Percentiles rank a stretch among this genome's conserved stretches.
phyloP scores from a whole-genome alignment of 2,797 vertebrate genomes.

The Pangasius macronema region DNA sequence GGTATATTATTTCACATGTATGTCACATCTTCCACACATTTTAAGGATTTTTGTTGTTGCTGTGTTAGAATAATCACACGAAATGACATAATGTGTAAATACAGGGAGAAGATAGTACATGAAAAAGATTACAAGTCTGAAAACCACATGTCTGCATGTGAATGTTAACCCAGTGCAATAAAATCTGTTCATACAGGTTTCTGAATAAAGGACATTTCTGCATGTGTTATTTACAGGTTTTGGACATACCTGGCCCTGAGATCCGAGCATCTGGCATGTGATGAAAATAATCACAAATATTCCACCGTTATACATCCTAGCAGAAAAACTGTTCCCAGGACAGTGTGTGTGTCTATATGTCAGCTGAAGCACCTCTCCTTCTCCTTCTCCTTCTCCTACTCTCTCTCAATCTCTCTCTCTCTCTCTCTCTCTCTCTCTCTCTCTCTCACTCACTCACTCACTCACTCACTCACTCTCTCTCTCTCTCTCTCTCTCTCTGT shows the following conservation, averaged over 20 bases:
- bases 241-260: slow-evolving; percentile 40
- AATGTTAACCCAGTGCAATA: background rate
- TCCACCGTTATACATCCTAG: slow-evolving; percentile 21
- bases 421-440: background rate
- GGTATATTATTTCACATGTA: background rate
- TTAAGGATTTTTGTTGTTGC: background rate
- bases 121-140: background rate
- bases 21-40: background rate
- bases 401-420: background rate
- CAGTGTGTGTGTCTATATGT: background rate
- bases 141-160: background rate
- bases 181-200: background rate
- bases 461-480: no score
- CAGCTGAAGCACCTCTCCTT: background rate
- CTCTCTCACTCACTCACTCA: no score
- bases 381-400: no score
- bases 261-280: slow-evolving; percentile 23
- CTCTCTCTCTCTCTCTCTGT: no score
- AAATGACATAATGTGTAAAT: background rate
- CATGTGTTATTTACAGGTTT: background rate
- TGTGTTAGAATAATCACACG: no score
- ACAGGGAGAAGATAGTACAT: background rate
- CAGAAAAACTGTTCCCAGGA: background rate
- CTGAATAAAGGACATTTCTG: background rate
- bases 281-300: slow-evolving; percentile 13